phyloP scores from a whole-genome alignment of 1,140 invertebrate genomes.

The Coelopa frigida region DNA sequence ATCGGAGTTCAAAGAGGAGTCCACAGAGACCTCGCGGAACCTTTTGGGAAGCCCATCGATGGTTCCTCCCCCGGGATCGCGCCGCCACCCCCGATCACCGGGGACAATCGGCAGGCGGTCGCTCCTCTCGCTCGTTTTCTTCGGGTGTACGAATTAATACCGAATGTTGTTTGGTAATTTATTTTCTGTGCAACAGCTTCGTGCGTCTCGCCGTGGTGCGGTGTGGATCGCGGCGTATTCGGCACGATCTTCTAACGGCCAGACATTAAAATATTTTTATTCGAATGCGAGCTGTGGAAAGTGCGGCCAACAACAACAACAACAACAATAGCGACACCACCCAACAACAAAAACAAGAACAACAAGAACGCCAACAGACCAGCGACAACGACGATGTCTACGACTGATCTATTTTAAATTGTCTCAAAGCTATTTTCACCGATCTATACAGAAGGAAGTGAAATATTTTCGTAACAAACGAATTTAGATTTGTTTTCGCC shows the following conservation, averaged over 20 bases:
- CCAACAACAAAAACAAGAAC: neutral
- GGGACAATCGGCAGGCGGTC: too few species aligned
- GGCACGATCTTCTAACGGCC: conserved; percentile 10
- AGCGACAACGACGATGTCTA: neutral
- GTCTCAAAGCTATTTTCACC: conserved; percentile 4
- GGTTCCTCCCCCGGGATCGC: too few species aligned
- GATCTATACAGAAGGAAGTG: conserved; percentile 5
- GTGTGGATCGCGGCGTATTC: conserved; percentile 12
- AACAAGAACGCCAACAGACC: neutral
- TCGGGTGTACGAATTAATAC: too few species aligned
- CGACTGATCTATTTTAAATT: conserved; percentile 9
- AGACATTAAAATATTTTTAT: conserved; percentile 18
- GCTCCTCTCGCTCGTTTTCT: too few species aligned
- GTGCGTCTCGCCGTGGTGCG: conserved; percentile 15
- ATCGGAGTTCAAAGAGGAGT: too few species aligned
- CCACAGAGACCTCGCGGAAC: too few species aligned
- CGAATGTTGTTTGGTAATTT: too few species aligned
- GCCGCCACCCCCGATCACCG: too few species aligned
- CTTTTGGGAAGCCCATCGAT: too few species aligned
- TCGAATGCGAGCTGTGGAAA: conserved; percentile 12
- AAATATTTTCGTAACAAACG: conserved; percentile 11
- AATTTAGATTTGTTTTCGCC: conserved; percentile 11
- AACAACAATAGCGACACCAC: conserved; percentile 9
- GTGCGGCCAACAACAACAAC: conserved; percentile 2
- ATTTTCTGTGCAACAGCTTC: neutral